Evolutionary conservation across 2,888 invertebrate species (phyloP).

Genomic region (Gastracanthus pulcherrimus): DNA sequence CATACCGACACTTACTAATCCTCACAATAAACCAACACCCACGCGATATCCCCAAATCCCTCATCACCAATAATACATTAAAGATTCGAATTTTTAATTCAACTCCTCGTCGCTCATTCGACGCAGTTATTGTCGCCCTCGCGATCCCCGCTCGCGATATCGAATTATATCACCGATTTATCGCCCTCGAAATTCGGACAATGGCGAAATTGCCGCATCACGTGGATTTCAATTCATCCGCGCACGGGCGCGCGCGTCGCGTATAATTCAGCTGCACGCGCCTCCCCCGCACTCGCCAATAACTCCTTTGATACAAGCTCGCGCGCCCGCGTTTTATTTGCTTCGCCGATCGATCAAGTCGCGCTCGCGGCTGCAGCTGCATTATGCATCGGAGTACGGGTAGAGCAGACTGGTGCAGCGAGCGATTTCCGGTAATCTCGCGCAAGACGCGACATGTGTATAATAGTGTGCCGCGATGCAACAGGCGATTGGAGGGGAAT

Average conservation of each 20-base stretch:
- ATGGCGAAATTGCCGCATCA: not conserved
- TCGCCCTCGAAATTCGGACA: not conserved
- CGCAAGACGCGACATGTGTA: not conserved
- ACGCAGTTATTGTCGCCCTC: no score
- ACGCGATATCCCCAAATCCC: no score
- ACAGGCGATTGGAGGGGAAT: not conserved
- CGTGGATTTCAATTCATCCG: not conserved
- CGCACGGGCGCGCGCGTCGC: not conserved
- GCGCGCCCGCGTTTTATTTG: not conserved
- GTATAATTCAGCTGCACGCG: not conserved
- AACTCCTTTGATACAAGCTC: not conserved
- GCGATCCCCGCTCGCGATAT: no score
- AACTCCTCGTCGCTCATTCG: no score
- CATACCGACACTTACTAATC: no score
- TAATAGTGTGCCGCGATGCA: no score
- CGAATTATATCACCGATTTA: not conserved
- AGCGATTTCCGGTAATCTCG: slow-evolving; percentile 13
- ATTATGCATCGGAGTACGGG: slow-evolving; percentile 1
- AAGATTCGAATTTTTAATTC: no score
- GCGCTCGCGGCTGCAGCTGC: not conserved
- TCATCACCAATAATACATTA: no score
- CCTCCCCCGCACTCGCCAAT: not conserved
- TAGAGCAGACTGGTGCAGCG: no score
- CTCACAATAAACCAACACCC: no score
- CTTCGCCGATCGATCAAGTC: slow-evolving; percentile 2